phyloP scores from a whole-genome alignment of 2,888 invertebrate genomes.

The Drosophila barbarae region DNA sequence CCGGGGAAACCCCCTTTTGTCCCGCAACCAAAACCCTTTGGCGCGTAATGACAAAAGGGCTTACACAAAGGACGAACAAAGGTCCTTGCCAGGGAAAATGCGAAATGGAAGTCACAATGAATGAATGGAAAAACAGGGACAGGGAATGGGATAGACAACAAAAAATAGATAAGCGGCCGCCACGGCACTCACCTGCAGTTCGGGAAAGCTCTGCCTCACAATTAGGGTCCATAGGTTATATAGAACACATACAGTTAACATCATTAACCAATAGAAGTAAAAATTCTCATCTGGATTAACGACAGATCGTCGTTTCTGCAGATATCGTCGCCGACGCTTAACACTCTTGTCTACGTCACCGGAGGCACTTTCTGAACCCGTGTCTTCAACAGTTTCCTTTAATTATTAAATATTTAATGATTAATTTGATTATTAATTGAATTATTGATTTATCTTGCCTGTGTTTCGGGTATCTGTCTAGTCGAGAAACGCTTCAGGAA shows the following conservation, averaged over 20 bases:
- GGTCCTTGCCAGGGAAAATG: constrained; percentile 21
- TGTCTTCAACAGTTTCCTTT: constrained; percentile 84
- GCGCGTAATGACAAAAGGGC: constrained; percentile 34
- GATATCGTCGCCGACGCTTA: constrained; percentile 84
- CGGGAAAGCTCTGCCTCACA: constrained; percentile 95
- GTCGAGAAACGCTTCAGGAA: constrained; percentile 97
- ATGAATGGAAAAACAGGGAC: background rate
- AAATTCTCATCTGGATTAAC: constrained; percentile 97
- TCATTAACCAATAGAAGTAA: constrained; percentile 96
- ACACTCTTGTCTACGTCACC: constrained; percentile 82
- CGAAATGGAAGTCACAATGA: constrained; percentile 13
- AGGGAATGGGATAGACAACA: background rate
- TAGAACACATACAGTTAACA: constrained; percentile 92
- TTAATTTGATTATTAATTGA: too few relatives aligned
- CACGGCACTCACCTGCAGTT: constrained; percentile 84
- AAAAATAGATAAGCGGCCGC: constrained; percentile 2
- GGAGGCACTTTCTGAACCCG: constrained; percentile 85
- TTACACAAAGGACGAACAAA: constrained; percentile 41
- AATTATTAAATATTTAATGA: too few relatives aligned
- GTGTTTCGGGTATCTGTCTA: constrained; percentile 92
- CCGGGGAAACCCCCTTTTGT: background rate
- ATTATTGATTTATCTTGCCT: constrained; percentile 79
- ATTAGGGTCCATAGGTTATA: constrained; percentile 98
- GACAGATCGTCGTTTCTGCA: constrained; percentile 88
- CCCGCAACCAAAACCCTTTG: constrained; percentile 11